These are phyloP conservation scores for Archips crataeganus DNA, from an alignment of 2,888 invertebrate species.

Conservation along the genomic window DNA sequence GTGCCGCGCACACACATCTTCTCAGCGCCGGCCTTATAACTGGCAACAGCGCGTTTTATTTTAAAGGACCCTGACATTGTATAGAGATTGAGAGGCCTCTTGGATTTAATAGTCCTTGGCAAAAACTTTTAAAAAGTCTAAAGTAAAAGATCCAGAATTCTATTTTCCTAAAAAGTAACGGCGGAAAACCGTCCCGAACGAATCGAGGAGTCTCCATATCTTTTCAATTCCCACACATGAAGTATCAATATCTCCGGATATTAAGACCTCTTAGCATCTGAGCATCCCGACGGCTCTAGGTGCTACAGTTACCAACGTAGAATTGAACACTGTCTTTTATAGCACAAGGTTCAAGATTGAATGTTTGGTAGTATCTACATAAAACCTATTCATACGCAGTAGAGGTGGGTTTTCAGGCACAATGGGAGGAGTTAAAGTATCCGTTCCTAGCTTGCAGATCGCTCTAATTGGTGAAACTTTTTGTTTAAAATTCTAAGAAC, in stretches of 20 bases:
- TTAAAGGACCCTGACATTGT: too few relatives aligned
- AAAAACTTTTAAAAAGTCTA: too few relatives aligned
- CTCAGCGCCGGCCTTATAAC: too few relatives aligned
- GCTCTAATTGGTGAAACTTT: background rate
- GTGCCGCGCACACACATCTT: too few relatives aligned
- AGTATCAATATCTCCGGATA: slow-evolving; percentile 28
- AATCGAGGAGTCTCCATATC: background rate
- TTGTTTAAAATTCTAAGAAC: background rate
- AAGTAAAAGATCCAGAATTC: too few relatives aligned
- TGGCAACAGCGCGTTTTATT: too few relatives aligned
- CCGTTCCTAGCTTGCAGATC: background rate
- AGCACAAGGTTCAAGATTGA: background rate
- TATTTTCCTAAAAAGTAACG: background rate
- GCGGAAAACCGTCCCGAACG: background rate
- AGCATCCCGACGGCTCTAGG: background rate
- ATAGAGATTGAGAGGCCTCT: too few relatives aligned
- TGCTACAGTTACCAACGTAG: background rate
- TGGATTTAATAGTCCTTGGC: too few relatives aligned
- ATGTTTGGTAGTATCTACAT: background rate
- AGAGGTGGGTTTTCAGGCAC: background rate
- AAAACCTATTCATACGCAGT: background rate
- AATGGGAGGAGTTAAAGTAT: background rate
- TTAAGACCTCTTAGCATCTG: slow-evolving; percentile 13
- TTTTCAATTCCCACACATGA: slow-evolving; percentile 13
- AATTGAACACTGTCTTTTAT: background rate